These are phyloP conservation scores for Sialis fuliginosa DNA, from an alignment of 2,888 invertebrate species.

Conservation along the genomic window DNA sequence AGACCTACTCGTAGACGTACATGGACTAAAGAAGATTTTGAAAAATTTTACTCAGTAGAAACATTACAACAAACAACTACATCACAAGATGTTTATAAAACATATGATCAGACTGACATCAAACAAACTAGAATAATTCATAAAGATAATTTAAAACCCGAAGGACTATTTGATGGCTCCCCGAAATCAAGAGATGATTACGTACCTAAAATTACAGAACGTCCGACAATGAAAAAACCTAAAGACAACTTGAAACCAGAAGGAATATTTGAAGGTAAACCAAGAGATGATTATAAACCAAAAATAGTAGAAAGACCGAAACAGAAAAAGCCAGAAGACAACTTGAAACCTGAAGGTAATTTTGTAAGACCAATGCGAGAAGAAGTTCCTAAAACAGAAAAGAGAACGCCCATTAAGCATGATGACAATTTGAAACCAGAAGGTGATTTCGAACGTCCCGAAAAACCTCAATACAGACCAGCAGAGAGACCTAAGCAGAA, in stretches of 20 bases:
- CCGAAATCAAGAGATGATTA: conserved; percentile 26
- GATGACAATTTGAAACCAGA: conserved; percentile 36
- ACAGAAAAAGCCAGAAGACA: conserved; percentile 30
- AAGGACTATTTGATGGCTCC: conserved; percentile 36
- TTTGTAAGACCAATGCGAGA: conserved; percentile 34
- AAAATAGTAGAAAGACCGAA: conserved; percentile 20
- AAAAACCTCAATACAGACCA: conserved; percentile 20
- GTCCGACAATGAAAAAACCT: conserved; percentile 22
- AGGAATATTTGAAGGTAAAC: conserved; percentile 29
- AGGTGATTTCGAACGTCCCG: conserved; percentile 22
- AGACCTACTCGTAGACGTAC: conserved; percentile 42
- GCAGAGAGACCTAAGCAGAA: conserved; percentile 14
- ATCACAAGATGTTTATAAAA: conserved; percentile 45
- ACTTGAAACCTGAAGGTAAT: conserved; percentile 25
- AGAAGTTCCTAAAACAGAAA: conserved; percentile 36
- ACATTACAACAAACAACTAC: conserved; percentile 39
- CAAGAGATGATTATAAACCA: conserved; percentile 25
- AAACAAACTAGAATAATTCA: conserved; percentile 23
- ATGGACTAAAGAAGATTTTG: conserved; percentile 55
- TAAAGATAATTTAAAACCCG: conserved; percentile 32
- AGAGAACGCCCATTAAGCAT: conserved; percentile 30
- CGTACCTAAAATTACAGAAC: conserved; percentile 21
- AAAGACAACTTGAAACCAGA: conserved; percentile 31
- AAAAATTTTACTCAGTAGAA: conserved; percentile 45
- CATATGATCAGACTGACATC: conserved; percentile 39